Percentiles rank a stretch among this genome's conserved stretches.
These are phyloP conservation scores for Drosophila affinis DNA, from an alignment of 2,888 invertebrate genomes.

Conservation along the genomic window DNA sequence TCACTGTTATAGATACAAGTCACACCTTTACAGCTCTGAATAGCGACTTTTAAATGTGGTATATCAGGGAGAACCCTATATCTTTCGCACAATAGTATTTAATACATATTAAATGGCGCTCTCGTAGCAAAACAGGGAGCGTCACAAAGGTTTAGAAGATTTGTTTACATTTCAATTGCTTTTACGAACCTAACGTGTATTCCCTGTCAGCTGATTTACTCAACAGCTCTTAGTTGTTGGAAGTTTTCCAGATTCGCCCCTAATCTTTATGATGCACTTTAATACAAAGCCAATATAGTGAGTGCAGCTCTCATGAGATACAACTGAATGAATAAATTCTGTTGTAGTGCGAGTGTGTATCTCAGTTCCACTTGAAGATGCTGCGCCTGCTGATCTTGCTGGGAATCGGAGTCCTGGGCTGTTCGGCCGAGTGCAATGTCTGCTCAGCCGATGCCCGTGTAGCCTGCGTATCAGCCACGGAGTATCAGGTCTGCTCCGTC, in stretches of 20 bases:
- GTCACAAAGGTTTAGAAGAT: too few relatives aligned
- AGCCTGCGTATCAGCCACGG: slow-evolving; percentile 50
- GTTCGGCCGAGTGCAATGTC: slow-evolving; percentile 47
- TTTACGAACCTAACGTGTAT: neutral
- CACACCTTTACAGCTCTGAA: too few relatives aligned
- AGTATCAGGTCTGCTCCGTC: slow-evolving; percentile 49
- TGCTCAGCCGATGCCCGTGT: slow-evolving; percentile 20
- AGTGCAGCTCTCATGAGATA: slow-evolving; percentile 43
- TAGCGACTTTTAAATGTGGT: too few relatives aligned
- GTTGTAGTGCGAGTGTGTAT: neutral
- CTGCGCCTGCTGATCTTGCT: slow-evolving; percentile 39
- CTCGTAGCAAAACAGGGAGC: too few relatives aligned
- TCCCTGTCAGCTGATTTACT: neutral
- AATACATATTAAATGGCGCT: too few relatives aligned
- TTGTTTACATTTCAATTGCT: neutral
- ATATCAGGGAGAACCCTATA: too few relatives aligned
- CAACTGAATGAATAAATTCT: slow-evolving; percentile 7
- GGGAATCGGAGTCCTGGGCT: slow-evolving; percentile 33
- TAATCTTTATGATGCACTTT: neutral
- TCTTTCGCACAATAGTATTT: too few relatives aligned
- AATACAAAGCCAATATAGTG: neutral
- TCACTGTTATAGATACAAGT: too few relatives aligned
- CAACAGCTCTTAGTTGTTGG: neutral
- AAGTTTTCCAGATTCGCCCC: neutral
- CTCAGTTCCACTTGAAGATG: slow-evolving; percentile 49